A percentile compares a stretch with the other conserved stretches of the same genome.
Conservation (phyloP, 2,888 invertebrate species). For the Agriopis aurantiaria region DNA sequence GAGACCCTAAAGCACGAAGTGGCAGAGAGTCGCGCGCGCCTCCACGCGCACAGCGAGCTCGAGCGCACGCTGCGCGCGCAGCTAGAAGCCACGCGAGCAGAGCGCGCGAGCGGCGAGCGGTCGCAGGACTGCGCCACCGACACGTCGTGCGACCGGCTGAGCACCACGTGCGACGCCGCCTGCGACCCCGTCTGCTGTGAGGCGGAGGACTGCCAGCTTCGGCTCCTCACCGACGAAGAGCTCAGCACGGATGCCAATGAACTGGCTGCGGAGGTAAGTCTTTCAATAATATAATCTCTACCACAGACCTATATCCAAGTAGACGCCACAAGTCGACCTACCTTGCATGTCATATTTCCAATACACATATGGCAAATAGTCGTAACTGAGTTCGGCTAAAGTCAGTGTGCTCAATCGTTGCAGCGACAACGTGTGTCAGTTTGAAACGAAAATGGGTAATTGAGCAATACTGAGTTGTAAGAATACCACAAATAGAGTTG, state of each 20-base stretch:
- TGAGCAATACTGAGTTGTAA: no score
- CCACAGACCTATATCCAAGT: no score
- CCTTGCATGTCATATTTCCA: no score
- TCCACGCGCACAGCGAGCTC: slow-evolving; percentile 80
- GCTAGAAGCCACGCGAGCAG: slow-evolving; percentile 76
- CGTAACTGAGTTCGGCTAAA: no score
- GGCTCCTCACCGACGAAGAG: slow-evolving; percentile 73
- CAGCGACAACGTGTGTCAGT: no score
- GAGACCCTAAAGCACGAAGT: slow-evolving; percentile 81
- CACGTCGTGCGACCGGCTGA: slow-evolving; percentile 59
- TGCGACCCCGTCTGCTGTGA: slow-evolving; percentile 80
- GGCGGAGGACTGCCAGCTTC: slow-evolving; percentile 71
- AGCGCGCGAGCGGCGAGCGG: slow-evolving; percentile 53
- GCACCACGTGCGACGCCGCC: slow-evolving; percentile 75
- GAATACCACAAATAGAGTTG: no score
- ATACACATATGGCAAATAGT: no score
- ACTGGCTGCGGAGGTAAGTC: slow-evolving; percentile 76
- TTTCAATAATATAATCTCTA: background rate
- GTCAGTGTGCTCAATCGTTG: no score
- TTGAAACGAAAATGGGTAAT: no score
- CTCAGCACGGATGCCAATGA: slow-evolving; percentile 80
- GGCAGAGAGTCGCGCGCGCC: slow-evolving; percentile 75
- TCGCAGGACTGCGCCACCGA: slow-evolving; percentile 46
- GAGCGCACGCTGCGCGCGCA: slow-evolving; percentile 81
- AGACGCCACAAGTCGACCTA: no score